Conservation (phyloP, 1,140 invertebrate genomes). For the Drosophila subobscura region DNA sequence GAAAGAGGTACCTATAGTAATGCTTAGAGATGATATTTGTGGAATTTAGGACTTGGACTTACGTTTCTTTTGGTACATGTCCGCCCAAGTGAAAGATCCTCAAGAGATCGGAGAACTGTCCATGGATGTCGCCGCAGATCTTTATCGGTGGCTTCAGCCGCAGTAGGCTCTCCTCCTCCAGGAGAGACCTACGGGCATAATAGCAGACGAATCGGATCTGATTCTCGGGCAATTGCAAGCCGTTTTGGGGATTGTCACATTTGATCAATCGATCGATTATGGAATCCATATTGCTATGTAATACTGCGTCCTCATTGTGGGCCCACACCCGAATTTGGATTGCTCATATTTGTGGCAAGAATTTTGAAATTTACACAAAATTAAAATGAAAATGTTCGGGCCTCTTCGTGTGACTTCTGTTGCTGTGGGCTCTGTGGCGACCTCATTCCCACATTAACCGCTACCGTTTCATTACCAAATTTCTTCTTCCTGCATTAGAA, state of each 20-base stretch:
- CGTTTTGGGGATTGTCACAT: constrained; percentile 9
- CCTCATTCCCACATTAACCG: constrained; percentile 68
- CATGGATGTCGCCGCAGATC: constrained; percentile 89
- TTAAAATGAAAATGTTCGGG: too few relatives aligned
- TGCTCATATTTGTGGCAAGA: too few relatives aligned
- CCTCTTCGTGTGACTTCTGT: not conserved
- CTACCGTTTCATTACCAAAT: constrained; percentile 73
- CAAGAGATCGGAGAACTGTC: constrained; percentile 87
- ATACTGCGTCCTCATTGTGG: too few relatives aligned
- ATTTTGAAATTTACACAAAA: too few relatives aligned
- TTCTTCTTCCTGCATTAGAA: constrained; percentile 66
- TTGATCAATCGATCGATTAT: constrained; percentile 19
- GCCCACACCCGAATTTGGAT: too few relatives aligned
- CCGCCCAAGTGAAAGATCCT: too few relatives aligned
- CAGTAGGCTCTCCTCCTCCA: constrained; percentile 96
- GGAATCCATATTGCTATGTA: not conserved
- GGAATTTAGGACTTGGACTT: too few relatives aligned
- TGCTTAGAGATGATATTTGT: too few relatives aligned
- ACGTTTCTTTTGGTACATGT: too few relatives aligned
- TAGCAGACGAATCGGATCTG: constrained; percentile 30
- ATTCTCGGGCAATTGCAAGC: constrained; percentile 15
- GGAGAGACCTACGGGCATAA: constrained; percentile 90
- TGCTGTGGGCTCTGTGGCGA: constrained; percentile 27
- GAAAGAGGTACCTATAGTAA: constrained; percentile 93
- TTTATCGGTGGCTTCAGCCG: constrained; percentile 91